Conservation (phyloP, 30 jellyfish, hydroid and myxozoan genomes). For the Sanderia malayensis region DNA sequence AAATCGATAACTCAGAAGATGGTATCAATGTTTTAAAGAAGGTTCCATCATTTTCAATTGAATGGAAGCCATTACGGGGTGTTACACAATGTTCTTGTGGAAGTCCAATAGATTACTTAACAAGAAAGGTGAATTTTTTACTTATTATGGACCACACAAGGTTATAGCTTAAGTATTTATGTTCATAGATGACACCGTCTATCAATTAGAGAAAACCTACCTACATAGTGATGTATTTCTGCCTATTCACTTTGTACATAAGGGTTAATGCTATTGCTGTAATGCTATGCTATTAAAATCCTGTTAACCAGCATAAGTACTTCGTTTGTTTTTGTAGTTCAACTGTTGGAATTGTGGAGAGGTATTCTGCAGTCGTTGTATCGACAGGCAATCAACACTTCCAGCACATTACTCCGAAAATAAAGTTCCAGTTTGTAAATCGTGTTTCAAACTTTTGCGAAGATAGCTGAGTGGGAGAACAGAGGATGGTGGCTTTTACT, state of each 20-base stretch:
- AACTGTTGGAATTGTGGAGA: constrained; percentile 97
- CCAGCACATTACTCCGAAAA: constrained; percentile 95
- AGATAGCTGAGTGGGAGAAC: constrained; percentile 9
- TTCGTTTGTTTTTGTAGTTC: constrained; percentile 40
- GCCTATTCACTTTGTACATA: too few relatives aligned
- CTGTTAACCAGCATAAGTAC: too few relatives aligned
- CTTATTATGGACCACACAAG: too few relatives aligned
- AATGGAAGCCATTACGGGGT: constrained; percentile 83
- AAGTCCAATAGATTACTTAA: constrained; percentile 79
- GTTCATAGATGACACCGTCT: too few relatives aligned
- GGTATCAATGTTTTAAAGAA: constrained; percentile 36
- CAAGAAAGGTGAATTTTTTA: constrained; percentile 75
- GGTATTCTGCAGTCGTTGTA: constrained; percentile 85
- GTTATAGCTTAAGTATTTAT: too few relatives aligned
- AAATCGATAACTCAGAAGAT: constrained; percentile 25
- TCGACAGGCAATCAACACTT: constrained; percentile 67
- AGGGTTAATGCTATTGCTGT: too few relatives aligned
- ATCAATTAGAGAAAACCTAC: too few relatives aligned
- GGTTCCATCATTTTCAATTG: constrained; percentile 74
- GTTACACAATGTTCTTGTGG: constrained; percentile 90
- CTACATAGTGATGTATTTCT: too few relatives aligned
- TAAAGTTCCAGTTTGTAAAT: constrained; percentile 91
- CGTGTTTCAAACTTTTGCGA: constrained; percentile 70
- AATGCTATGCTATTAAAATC: too few relatives aligned
- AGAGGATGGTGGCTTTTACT: too few relatives aligned